These are phyloP conservation scores for Seriola aureovittata DNA, from an alignment of 2,113 vertebrate species.

Conservation along the genomic window DNA sequence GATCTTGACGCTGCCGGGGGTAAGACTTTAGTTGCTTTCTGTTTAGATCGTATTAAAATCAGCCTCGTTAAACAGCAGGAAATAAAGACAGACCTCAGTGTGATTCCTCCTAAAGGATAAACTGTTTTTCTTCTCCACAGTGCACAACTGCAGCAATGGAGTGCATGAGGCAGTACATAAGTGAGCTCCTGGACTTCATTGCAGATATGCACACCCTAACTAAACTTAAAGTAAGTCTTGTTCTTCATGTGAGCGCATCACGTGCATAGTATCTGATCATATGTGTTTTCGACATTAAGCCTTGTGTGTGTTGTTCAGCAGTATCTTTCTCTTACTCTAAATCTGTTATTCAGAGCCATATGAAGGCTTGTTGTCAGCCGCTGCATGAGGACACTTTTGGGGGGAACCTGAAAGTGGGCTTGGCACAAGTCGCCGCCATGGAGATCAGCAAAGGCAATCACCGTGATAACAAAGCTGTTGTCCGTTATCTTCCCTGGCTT, in stretches of 20 bases:
- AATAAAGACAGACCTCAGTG: conserved; percentile 48
- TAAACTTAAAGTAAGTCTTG: conserved; percentile 92
- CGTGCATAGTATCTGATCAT: neutral
- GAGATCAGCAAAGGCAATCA: conserved; percentile 98
- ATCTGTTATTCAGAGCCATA: conserved; percentile 90
- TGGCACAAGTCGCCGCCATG: conserved; percentile 97
- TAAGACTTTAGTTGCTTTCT: conserved; percentile 82
- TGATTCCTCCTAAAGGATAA: conserved; percentile 61
- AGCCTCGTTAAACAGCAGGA: conserved; percentile 67
- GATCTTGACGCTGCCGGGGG: conserved; percentile 94
- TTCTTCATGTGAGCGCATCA: neutral
- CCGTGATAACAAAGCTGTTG: conserved; percentile 97
- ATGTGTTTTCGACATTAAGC: too few relatives aligned
- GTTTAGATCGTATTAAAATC: conserved; percentile 61
- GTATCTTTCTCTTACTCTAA: neutral
- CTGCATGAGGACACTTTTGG: conserved; percentile 98
- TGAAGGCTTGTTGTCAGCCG: conserved; percentile 98
- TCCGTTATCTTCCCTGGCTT: conserved; percentile 96
- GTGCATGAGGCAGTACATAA: conserved; percentile 94
- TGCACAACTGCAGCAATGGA: conserved; percentile 98
- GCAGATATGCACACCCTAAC: conserved; percentile 99
- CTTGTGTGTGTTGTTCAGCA: neutral
- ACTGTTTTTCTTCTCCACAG: conserved; percentile 79
- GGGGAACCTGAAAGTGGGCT: conserved; percentile 97
- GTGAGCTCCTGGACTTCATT: conserved; percentile 96